A percentile compares a stretch with the other conserved stretches of the same genome.
These are phyloP conservation scores for Epistrophe eligans DNA, from an alignment of 2,888 invertebrate species.

Conservation along the genomic window DNA sequence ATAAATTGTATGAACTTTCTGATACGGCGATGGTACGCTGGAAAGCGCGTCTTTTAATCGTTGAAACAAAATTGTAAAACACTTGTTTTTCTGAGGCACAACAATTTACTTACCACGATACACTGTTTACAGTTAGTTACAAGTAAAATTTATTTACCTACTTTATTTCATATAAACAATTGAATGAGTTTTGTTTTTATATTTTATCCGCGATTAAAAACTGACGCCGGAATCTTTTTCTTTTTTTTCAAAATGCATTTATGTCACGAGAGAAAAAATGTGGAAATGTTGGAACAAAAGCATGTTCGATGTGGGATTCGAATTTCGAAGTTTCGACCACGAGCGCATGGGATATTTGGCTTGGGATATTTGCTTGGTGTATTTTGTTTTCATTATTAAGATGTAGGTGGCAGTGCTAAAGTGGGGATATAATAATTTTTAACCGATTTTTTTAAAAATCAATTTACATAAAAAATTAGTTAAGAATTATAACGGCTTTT, in stretches of 20 bases:
- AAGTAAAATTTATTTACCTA: constrained; percentile 10
- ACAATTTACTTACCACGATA: constrained; percentile 44
- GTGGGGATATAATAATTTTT: neutral
- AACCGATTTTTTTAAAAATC: too few species aligned
- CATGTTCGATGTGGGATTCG: constrained; percentile 45
- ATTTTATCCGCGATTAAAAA: constrained; percentile 50
- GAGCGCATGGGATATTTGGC: constrained; percentile 60
- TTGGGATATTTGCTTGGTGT: constrained; percentile 52
- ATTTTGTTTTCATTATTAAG: neutral
- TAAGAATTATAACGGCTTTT: too few species aligned
- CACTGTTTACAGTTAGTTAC: constrained; percentile 21
- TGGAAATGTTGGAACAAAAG: constrained; percentile 23
- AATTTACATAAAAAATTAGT: too few species aligned
- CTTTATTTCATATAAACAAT: constrained; percentile 51
- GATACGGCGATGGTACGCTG: constrained; percentile 48
- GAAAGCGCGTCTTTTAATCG: constrained; percentile 47
- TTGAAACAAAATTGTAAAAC: neutral
- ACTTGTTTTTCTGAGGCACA: neutral
- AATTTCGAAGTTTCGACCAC: constrained; percentile 22
- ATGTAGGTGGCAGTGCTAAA: neutral
- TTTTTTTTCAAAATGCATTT: constrained; percentile 31
- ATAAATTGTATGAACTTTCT: constrained; percentile 16
- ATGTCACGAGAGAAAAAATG: constrained; percentile 57
- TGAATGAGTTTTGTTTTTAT: constrained; percentile 41
- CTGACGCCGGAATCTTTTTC: constrained; percentile 48